These are phyloP conservation scores for Ochotona curzoniae DNA, from an alignment of 2,113 vertebrate genomes.

Conservation along the genomic window DNA sequence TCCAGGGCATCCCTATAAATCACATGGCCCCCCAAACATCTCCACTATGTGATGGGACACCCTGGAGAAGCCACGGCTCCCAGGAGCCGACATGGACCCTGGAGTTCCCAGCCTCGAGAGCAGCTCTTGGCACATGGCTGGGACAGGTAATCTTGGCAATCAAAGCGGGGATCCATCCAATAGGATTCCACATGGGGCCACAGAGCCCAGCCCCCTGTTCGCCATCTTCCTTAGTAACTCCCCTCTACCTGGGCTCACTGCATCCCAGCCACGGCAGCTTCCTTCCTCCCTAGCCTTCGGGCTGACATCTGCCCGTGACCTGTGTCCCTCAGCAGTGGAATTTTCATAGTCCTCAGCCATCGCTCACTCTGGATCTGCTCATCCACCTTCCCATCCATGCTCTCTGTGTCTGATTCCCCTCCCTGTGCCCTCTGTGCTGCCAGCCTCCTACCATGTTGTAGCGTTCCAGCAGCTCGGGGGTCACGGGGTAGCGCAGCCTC, in stretches of 20 bases:
- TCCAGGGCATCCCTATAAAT: accelerated
- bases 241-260: not conserved
- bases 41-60: accelerated
- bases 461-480: conserved; percentile 92
- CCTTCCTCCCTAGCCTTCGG: too few species aligned
- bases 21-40: too few species aligned
- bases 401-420: not conserved
- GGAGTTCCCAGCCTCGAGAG: too few species aligned
- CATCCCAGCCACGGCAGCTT: not conserved
- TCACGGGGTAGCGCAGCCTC: conserved; percentile 96
- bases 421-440: not conserved
- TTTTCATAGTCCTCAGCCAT: not conserved
- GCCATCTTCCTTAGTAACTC: accelerated
- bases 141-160: not conserved
- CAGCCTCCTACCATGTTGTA: conserved; percentile 90
- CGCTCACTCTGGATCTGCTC: not conserved
- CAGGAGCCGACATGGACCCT: too few species aligned
- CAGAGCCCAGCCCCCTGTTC: accelerated
- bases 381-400: accelerated
- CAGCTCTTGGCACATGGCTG: accelerated
- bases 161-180: not conserved
- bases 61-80: not conserved
- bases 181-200: not conserved
- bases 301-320: not conserved
- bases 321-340: not conserved